Evolutionary conservation across 2,797 vertebrate species (phyloP).

Genomic region (Danio choprae): DNA sequence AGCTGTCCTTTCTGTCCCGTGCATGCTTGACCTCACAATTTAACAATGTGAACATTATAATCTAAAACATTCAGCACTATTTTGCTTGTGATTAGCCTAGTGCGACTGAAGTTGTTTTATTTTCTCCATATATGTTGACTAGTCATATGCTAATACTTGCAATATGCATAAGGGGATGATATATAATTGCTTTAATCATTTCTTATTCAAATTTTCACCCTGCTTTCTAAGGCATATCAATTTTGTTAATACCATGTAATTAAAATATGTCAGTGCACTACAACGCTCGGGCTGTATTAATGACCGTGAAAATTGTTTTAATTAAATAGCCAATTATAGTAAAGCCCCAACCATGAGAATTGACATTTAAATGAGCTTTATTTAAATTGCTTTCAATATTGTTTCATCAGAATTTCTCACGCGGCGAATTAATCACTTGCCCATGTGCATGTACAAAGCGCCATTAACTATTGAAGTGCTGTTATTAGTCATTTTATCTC

Average conservation of each 20-base stretch:
- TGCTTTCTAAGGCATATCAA: conserved; percentile 99
- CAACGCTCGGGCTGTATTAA: conserved; percentile 99
- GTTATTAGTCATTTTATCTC: conserved; percentile 88
- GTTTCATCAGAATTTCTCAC: conserved; percentile 98
- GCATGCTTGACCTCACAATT: conserved; percentile 51
- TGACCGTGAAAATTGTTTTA: conserved; percentile 99
- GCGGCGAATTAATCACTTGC: conserved; percentile 92
- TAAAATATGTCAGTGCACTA: conserved; percentile 99
- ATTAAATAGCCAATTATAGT: conserved; percentile 99
- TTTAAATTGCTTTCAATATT: conserved; percentile 99
- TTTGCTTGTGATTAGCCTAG: conserved; percentile 10
- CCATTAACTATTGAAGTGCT: conserved; percentile 87
- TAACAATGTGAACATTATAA: conserved; percentile 8
- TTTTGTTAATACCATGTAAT: conserved; percentile 99
- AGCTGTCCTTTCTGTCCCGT: conserved; percentile 75
- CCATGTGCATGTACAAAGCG: conserved; percentile 69
- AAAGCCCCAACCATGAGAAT: conserved; percentile 99
- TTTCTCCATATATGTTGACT: conserved; percentile 79
- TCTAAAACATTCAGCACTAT: no score
- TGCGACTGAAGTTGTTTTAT: conserved; percentile 80
- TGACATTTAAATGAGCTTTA: conserved; percentile 99
- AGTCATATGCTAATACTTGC: conserved; percentile 85
- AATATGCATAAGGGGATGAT: conserved; percentile 91
- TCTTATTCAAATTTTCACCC: conserved; percentile 91
- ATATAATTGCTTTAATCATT: conserved; percentile 99